A percentile compares a stretch with the other conserved stretches of the same genome.
These are phyloP conservation scores for Melanerpes formicivorus DNA, from an alignment of 2,113 vertebrate species.

Conservation along the genomic window DNA sequence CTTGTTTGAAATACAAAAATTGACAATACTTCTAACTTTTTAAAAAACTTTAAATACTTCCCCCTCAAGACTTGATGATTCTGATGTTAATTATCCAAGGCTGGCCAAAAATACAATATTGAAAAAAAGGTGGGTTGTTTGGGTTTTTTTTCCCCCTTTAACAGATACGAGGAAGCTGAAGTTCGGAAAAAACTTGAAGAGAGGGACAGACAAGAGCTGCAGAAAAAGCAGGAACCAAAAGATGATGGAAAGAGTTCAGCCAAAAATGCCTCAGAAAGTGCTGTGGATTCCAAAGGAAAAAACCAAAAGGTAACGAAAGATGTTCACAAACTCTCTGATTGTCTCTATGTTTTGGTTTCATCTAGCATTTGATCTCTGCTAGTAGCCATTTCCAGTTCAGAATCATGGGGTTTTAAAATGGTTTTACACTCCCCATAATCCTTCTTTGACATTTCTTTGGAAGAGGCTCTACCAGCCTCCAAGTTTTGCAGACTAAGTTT, in stretches of 20 bases:
- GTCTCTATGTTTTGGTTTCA: not conserved
- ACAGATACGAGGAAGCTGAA: slow-evolving; percentile 96
- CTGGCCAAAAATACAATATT: not conserved
- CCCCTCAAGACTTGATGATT: not conserved
- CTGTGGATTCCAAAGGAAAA: slow-evolving; percentile 79
- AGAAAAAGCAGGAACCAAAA: slow-evolving; percentile 80
- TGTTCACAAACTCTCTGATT: not conserved
- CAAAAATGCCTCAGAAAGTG: slow-evolving; percentile 74
- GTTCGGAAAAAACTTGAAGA: slow-evolving; percentile 96
- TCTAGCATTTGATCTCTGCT: not conserved
- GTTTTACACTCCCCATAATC: not conserved
- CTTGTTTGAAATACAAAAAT: not conserved
- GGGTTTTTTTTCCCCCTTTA: not conserved
- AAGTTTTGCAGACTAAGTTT: not conserved
- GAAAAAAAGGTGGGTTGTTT: not conserved
- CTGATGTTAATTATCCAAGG: not conserved
- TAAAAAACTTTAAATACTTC: not conserved
- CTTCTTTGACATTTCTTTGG: not conserved
- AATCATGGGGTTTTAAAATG: not conserved
- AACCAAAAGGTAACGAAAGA: slow-evolving; percentile 74
- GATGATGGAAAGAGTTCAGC: slow-evolving; percentile 74
- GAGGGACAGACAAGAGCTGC: slow-evolving; percentile 88
- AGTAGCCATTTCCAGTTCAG: not conserved
- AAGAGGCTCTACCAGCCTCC: not conserved
- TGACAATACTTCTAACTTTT: not conserved